phyloP scores from a whole-genome alignment of 2,888 invertebrate genomes.

The Lottia scabra region DNA sequence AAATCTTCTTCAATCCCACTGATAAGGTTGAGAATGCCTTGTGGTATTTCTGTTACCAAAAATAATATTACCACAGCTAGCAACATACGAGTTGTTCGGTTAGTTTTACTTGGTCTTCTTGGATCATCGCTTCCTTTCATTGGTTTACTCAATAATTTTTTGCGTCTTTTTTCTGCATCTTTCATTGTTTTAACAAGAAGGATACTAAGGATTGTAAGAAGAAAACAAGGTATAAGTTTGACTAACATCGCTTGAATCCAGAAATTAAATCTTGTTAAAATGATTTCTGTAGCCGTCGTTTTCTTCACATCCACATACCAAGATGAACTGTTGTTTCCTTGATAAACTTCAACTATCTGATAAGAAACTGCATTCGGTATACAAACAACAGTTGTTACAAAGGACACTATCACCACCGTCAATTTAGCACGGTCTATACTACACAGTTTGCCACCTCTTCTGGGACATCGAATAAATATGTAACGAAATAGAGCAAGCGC shows the following conservation, averaged over 20 bases:
- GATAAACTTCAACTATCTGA: constrained; percentile 66
- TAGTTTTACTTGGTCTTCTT: constrained; percentile 60
- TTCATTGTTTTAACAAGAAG: constrained; percentile 69
- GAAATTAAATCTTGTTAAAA: background rate
- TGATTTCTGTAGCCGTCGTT: constrained; percentile 48
- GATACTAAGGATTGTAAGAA: constrained; percentile 78
- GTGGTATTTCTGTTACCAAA: constrained; percentile 90
- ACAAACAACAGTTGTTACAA: constrained; percentile 62
- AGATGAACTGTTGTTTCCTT: constrained; percentile 58
- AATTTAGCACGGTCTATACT: constrained; percentile 82
- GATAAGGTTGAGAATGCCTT: constrained; percentile 80
- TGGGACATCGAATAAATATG: constrained; percentile 74
- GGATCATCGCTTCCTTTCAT: constrained; percentile 44
- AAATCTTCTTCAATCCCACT: constrained; percentile 84
- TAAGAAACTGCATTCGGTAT: constrained; percentile 71
- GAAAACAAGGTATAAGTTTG: constrained; percentile 90
- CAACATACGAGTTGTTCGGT: constrained; percentile 91
- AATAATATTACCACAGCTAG: constrained; percentile 89
- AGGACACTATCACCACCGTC: constrained; percentile 77
- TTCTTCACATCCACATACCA: constrained; percentile 73
- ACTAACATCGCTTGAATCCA: constrained; percentile 94
- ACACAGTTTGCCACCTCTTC: constrained; percentile 85
- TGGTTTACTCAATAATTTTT: constrained; percentile 49
- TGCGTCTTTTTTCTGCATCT: constrained; percentile 61
- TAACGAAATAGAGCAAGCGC: constrained; percentile 94